Percentiles rank a stretch among this genome's conserved stretches.
Conservation (phyloP, 2,113 vertebrate species). For the Stomatorhinus ivindoensis region DNA sequence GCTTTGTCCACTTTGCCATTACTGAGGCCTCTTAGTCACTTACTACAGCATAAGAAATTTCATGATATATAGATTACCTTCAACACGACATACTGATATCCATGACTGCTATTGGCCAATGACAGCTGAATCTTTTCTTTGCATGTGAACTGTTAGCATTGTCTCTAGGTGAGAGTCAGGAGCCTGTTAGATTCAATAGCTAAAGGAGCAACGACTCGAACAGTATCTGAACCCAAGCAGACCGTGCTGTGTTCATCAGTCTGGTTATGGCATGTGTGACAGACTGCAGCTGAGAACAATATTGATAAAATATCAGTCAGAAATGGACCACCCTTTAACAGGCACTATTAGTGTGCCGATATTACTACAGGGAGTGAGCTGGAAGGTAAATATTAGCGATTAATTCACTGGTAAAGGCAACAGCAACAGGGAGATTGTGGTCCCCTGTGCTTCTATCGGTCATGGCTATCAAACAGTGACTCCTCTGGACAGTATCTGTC, state of each 20-base stretch:
- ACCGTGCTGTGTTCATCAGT: not conserved
- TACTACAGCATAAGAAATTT: not conserved
- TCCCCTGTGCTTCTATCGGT: not conserved
- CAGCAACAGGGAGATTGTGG: not conserved
- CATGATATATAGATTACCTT: not conserved
- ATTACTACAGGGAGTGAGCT: not conserved
- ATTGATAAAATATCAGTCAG: not conserved
- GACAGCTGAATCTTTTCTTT: not conserved
- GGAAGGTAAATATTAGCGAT: not conserved
- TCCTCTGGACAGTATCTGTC: not conserved
- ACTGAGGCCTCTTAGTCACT: not conserved
- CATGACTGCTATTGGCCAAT: not conserved
- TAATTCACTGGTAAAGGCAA: not conserved
- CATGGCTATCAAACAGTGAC: not conserved
- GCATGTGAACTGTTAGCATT: not conserved
- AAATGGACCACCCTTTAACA: not conserved
- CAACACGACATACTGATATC: not conserved
- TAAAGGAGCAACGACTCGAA: not conserved
- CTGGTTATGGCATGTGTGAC: not conserved
- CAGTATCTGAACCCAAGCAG: not conserved
- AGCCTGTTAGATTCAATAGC: not conserved
- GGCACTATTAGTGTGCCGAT: not conserved
- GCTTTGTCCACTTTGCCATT: not conserved
- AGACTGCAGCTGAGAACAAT: not conserved
- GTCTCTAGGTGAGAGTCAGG: not conserved